A percentile compares a stretch with the other conserved stretches of the same genome.
Conservation (phyloP, 1,140 invertebrate genomes). For the Drosophila prosaltans region DNA sequence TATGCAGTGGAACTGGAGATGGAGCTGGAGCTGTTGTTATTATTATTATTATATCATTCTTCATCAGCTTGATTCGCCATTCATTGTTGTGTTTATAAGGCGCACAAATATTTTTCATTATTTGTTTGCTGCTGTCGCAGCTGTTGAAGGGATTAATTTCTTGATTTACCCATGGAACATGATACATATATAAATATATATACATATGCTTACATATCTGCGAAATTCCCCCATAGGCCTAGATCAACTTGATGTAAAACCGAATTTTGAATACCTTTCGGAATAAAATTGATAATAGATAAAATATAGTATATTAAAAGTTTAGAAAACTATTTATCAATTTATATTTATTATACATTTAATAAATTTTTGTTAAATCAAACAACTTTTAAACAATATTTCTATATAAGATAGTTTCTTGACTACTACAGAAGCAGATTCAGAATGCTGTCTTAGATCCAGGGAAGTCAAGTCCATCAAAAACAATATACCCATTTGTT, state of each 20-base stretch:
- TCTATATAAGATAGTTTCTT: too few relatives aligned
- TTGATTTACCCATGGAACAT: conserved; percentile 72
- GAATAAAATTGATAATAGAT: too few relatives aligned
- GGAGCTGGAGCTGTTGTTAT: conserved; percentile 41
- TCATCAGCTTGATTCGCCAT: conserved; percentile 78
- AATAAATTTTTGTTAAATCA: too few relatives aligned
- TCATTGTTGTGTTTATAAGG: conserved; percentile 77
- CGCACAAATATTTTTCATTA: conserved; percentile 71
- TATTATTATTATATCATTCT: conserved; percentile 80
- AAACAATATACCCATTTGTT: not conserved
- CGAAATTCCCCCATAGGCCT: not conserved
- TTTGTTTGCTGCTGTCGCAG: conserved; percentile 72
- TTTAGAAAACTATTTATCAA: too few relatives aligned
- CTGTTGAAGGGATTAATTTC: conserved; percentile 81
- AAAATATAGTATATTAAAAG: too few relatives aligned
- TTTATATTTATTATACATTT: too few relatives aligned
- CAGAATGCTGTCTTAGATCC: too few relatives aligned
- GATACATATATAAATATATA: not conserved
- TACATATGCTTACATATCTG: not conserved
- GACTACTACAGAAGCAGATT: not conserved
- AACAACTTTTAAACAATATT: too few relatives aligned
- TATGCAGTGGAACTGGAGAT: conserved; percentile 15
- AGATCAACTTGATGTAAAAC: not conserved
- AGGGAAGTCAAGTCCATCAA: not conserved
- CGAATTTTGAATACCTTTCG: not conserved